Evolutionary conservation across 2,113 vertebrate species (phyloP).

Genomic region (Myanophis thanlyinensis): DNA sequence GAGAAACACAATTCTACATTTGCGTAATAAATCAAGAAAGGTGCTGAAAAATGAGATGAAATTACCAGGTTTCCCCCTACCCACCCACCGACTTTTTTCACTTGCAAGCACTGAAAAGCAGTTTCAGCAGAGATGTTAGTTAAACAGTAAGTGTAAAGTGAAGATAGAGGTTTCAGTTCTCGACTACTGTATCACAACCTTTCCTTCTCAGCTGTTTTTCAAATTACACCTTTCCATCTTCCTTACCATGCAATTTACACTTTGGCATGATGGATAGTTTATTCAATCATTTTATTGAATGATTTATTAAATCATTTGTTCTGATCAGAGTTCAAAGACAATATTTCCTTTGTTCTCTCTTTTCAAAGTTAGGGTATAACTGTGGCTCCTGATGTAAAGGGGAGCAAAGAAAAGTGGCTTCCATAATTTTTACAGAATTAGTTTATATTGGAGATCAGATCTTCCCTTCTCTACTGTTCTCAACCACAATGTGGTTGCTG

Average conservation of each 20-base stretch:
- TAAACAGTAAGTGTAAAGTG: neutral
- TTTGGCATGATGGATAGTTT: conserved; percentile 17
- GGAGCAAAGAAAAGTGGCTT: neutral
- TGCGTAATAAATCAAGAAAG: conserved; percentile 2
- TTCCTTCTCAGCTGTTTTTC: neutral
- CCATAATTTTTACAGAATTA: neutral
- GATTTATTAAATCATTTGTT: conserved; percentile 1
- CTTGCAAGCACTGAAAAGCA: neutral
- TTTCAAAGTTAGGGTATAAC: conserved; percentile 18
- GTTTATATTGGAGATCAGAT: conserved; percentile 9
- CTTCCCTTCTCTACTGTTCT: neutral
- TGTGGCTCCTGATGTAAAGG: neutral
- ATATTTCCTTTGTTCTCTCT: conserved; percentile 15
- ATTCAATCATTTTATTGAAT: neutral
- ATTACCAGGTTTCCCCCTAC: neutral
- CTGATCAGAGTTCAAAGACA: neutral
- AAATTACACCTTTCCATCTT: neutral
- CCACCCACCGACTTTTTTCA: neutral
- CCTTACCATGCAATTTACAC: conserved; percentile 10
- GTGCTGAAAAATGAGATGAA: conserved; percentile 2
- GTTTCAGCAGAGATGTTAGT: neutral
- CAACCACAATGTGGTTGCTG: neutral
- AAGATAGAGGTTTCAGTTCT: neutral
- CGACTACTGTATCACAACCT: neutral
- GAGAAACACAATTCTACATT: neutral